Conservation (phyloP, 2,797 vertebrate genomes). For the Eremophila alpestris region DNA sequence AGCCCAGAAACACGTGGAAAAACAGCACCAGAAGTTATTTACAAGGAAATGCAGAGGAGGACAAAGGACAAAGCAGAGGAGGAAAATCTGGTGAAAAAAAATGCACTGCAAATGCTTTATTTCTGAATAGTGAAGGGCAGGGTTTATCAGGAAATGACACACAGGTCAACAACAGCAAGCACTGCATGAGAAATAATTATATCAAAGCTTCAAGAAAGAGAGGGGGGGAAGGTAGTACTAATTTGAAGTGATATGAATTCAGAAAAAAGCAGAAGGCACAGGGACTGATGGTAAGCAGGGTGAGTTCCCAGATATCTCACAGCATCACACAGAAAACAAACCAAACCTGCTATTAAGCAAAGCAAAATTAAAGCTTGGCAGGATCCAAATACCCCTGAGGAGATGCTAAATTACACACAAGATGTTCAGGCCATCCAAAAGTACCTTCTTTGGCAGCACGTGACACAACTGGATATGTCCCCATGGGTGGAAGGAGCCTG, state of each 20-base stretch:
- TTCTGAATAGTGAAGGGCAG: neutral
- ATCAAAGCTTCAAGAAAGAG: neutral
- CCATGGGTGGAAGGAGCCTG: neutral
- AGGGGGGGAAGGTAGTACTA: fast-evolving
- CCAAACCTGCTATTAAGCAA: constrained; percentile 6
- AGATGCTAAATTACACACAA: constrained; percentile 33
- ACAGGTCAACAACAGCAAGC: neutral
- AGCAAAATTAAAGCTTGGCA: constrained; percentile 25
- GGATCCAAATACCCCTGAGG: neutral
- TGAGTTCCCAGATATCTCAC: neutral
- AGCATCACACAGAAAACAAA: neutral
- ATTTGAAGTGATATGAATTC: neutral
- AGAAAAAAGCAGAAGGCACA: neutral
- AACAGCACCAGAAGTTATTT: constrained; percentile 51
- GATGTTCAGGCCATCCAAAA: neutral
- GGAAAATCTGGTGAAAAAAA: constrained; percentile 17
- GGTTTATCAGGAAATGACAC: neutral
- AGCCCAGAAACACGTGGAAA: constrained; percentile 1
- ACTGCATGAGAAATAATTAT: neutral
- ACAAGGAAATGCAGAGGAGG: constrained; percentile 46
- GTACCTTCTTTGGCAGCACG: neutral
- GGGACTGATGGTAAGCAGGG: neutral
- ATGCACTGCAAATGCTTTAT: neutral
- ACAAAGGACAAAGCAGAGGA: constrained; percentile 65
- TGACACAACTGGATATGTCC: neutral